Evolutionary conservation across 2,888 invertebrate species (phyloP).

Genomic region (Tetrapedia diversipes): DNA sequence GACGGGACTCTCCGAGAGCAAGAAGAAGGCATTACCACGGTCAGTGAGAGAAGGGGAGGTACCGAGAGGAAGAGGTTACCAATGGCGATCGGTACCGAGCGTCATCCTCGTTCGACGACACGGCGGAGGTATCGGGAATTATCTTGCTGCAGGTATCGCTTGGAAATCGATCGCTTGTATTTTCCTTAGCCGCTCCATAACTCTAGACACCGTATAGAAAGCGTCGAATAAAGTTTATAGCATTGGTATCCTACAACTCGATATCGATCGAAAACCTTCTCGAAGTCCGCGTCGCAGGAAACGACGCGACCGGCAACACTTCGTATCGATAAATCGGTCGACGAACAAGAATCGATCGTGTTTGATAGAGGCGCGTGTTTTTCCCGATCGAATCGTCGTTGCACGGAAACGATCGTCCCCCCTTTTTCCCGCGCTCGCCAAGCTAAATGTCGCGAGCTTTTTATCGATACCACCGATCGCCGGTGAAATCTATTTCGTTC

Average conservation of each 20-base stretch:
- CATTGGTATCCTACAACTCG: too few relatives aligned
- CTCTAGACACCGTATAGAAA: background rate
- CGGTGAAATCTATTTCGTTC: constrained; percentile 68
- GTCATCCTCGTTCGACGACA: constrained; percentile 27
- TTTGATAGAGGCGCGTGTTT: background rate
- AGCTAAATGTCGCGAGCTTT: constrained; percentile 54
- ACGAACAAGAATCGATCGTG: too few relatives aligned
- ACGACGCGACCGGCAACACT: too few relatives aligned
- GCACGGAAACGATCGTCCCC: background rate
- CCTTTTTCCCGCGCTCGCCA: constrained; percentile 13
- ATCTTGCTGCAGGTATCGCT: constrained; percentile 12
- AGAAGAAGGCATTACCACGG: constrained; percentile 35
- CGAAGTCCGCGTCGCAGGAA: background rate
- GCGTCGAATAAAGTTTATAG: background rate
- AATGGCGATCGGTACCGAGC: constrained; percentile 62
- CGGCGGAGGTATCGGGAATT: constrained; percentile 31
- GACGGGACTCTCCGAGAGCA: constrained; percentile 28
- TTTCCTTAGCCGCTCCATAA: background rate
- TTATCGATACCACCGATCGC: constrained; percentile 55
- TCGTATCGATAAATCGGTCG: too few relatives aligned
- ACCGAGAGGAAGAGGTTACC: constrained; percentile 52
- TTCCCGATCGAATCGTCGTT: background rate
- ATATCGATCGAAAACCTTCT: background rate
- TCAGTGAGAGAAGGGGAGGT: constrained; percentile 44
- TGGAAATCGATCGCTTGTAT: background rate